Evolutionary conservation across 2,113 vertebrate genomes (phyloP), one percentile per base, ranked within the genome.

Genomic region (Mola mola): DNA sequence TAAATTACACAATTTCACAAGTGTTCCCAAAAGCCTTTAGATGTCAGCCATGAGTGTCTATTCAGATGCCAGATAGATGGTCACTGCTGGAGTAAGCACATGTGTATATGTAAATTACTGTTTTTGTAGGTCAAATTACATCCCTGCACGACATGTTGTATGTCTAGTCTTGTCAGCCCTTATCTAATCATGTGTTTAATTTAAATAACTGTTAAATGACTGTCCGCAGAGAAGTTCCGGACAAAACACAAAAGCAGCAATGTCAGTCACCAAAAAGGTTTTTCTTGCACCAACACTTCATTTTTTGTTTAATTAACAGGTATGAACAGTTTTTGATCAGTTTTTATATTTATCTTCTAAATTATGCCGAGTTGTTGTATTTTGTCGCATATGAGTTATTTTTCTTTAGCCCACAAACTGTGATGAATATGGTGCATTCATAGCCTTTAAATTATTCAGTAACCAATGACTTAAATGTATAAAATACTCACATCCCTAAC

Each of bases 141-240:
- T 21, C 2, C 31, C 26, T 58, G 20, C n/a, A n/a, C n/a, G n/a
- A n/a, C n/a, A n/a, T n/a, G n/a, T n/a, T n/a, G n/a, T n/a, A n/a
- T n/a, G n/a, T n/a, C n/a, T n/a, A n/a, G n/a, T n/a, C n/a, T n/a
- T n/a, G n/a, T n/a, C n/a, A n/a, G n/a, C n/a, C n/a, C n/a, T n/a
- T 20, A 40, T 55, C 52, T 64, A 25, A 59, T 55, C 31, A 16
- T n/a, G 36, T 16, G 1, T 11, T 56, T 44, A n/a, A 55, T 59
- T 66, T 49, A 62, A 72, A 72, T 62, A 22, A 15, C 13, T 51
- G 37, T 72, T 11, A 62, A 66, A 59, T 36, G 13, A 17, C 13
- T 2, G 28, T 72, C 4, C 38, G 13, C 36, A 29, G 28, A 29
- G 28, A 28, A 10, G n/a, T 57, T 29, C 8, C 11, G 28, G 33